Evolutionary conservation across 2,888 invertebrate species (phyloP).

Genomic region (Drosophila buzzatii): DNA sequence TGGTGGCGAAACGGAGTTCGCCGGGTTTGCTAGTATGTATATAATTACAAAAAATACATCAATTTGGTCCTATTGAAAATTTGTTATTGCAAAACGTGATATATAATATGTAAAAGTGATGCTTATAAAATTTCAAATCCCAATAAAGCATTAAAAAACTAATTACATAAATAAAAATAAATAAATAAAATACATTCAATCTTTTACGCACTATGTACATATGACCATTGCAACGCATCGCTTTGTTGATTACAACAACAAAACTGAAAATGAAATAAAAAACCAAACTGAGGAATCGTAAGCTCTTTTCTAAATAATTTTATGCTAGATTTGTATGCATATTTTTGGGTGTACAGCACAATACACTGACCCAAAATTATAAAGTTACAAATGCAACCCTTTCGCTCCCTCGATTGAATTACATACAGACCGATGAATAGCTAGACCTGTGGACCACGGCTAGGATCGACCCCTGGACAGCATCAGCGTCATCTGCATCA

Average conservation of each 20-base stretch:
- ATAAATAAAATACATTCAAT: too few species aligned
- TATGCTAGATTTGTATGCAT: constrained; percentile 64
- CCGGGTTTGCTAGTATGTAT: too few species aligned
- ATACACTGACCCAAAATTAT: constrained; percentile 74
- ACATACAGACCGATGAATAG: constrained; percentile 44
- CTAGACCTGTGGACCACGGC: constrained; percentile 49
- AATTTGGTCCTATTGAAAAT: too few species aligned
- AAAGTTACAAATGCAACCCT: constrained; percentile 74
- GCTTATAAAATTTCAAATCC: neutral
- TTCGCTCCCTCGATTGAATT: constrained; percentile 65
- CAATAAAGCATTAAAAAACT: neutral
- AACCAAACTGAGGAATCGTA: constrained; percentile 6
- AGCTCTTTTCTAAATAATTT: constrained; percentile 61
- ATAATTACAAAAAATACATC: too few species aligned
- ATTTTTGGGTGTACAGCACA: constrained; percentile 36
- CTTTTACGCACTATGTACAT: too few species aligned
- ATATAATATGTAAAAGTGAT: neutral
- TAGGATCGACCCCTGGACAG: constrained; percentile 66
- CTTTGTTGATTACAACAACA: neutral
- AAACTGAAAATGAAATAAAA: neutral
- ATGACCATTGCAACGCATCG: neutral
- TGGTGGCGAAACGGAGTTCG: too few species aligned
- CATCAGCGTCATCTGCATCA: constrained; percentile 1
- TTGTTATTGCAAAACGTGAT: too few species aligned
- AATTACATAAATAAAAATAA: too few species aligned